Evolutionary conservation across 2,113 vertebrate genomes (phyloP), one percentile per base, ranked within the genome.

Genomic region (Psammodynastes pulverulentus): DNA sequence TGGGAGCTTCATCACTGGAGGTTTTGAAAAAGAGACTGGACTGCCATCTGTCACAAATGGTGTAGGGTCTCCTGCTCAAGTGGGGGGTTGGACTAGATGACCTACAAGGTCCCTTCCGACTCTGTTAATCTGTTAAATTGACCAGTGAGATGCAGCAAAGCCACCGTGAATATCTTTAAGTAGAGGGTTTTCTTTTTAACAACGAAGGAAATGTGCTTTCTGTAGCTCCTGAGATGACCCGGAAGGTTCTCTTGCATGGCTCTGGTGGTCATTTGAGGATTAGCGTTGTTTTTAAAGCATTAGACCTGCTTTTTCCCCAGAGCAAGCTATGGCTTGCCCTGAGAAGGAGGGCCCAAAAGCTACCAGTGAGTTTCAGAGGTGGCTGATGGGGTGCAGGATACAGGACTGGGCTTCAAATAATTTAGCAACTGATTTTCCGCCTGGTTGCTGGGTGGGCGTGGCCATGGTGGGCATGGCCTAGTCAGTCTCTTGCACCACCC

Each of bases 311-410:
- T 34, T 54, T 34, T 3, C 67, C n/a, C 5, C n/a, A 34, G 34
- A 9, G 7, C 72, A 43, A 39, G 34, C n/a, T 19, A 8, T 1
- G 67, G 67, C n/a, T 72, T 72, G 67, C 15, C n/a, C 67, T 79
- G 34, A 79, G 72, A 39, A 7, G 72, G 17, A 79, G 17, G 72
- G 34, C 72, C 17, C 72, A 43, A 21, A 9, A 21, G 17, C 3
- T 0, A 39, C 17, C 34, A 43, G n/a, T 21, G 17, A 39, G 17
- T 21, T 39, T 3, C 7, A 2, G 1, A 19, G 2, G 1, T 17
- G 62, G 62, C 67, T 72, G 67, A 72, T 5, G 29, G 12, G 62
- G 29, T 5, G 5, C 13, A 19, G 15, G 62, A n/a, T n/a, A n/a
- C n/a, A n/a, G n/a, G n/a, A n/a, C n/a, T n/a, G n/a, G n/a, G n/a